A percentile compares a stretch with the other conserved stretches of the same genome.
These are phyloP conservation scores for Pangasius mekongensis DNA, from an alignment of 2,797 vertebrate species.

Conservation along the genomic window DNA sequence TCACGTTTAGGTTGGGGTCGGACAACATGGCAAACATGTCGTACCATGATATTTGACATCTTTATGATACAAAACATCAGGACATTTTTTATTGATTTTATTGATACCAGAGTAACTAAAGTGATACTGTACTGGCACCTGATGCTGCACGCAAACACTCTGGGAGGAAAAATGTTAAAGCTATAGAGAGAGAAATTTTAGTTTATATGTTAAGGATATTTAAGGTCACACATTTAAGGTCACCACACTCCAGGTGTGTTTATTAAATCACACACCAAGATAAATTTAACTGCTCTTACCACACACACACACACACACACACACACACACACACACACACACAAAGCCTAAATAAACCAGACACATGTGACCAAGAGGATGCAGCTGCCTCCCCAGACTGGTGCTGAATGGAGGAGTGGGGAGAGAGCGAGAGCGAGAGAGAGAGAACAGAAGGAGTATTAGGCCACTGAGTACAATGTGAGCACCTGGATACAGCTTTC, in stretches of 20 bases:
- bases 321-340: conserved; percentile 47
- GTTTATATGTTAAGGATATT: background rate
- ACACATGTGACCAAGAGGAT: conserved; percentile 57
- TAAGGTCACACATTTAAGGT: background rate
- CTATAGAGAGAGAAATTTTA: background rate
- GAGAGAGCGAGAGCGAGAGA: background rate
- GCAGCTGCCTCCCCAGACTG: conserved; percentile 53
- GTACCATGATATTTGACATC: too few species aligned
- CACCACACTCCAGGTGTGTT: background rate
- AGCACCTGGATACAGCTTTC: conserved; percentile 58
- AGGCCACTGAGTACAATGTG: conserved; percentile 54
- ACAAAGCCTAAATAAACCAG: conserved; percentile 51
- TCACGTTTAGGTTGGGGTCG: too few species aligned
- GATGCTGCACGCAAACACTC: background rate
- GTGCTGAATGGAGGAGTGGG: conserved; percentile 35
- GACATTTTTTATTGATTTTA: too few species aligned
- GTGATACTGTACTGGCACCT: background rate
- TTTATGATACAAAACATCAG: too few species aligned
- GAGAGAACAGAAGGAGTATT: conserved; percentile 37
- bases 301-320: conserved; percentile 44
- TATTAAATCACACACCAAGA: background rate
- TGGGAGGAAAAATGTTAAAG: background rate
- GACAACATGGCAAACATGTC: too few species aligned
- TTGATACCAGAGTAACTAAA: too few species aligned
- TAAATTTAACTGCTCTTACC: conserved; percentile 30